Conservation (phyloP, 2,888 invertebrate species). For the Lasius fuliginosus region DNA sequence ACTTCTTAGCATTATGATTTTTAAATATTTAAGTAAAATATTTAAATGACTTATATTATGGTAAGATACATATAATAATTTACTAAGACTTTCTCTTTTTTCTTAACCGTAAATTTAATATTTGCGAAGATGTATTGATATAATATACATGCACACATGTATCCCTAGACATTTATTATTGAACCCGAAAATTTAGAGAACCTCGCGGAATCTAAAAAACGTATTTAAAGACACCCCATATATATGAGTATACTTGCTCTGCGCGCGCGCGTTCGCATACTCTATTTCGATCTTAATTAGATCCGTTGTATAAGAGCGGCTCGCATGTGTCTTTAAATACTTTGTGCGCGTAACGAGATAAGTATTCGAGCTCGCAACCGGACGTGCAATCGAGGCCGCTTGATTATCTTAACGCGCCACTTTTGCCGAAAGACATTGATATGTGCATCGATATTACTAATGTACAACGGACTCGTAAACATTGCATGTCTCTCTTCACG, state of each 20-base stretch:
- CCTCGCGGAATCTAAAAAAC: not conserved
- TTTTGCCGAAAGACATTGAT: slow-evolving; percentile 50
- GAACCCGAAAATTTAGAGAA: not conserved
- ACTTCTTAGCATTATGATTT: not conserved
- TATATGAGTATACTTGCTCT: not conserved
- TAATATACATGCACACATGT: not conserved
- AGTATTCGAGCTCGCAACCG: slow-evolving; percentile 60
- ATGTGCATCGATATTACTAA: slow-evolving; percentile 65
- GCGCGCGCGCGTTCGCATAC: slow-evolving; percentile 47
- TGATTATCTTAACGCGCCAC: slow-evolving; percentile 71
- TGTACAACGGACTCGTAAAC: slow-evolving; percentile 22
- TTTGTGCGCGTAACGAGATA: slow-evolving; percentile 71
- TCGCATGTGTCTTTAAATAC: slow-evolving; percentile 73
- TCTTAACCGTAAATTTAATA: not conserved
- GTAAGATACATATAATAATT: not conserved
- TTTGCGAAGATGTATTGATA: not conserved
- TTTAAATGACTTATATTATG: not conserved
- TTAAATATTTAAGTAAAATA: not conserved
- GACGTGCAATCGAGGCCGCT: slow-evolving; percentile 59
- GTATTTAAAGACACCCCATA: not conserved
- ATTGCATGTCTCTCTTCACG: slow-evolving; percentile 22
- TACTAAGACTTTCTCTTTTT: not conserved
- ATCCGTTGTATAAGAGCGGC: slow-evolving; percentile 69
- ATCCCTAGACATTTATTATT: not conserved
- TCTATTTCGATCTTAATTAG: slow-evolving; percentile 72